Percentiles rank a stretch among this genome's conserved stretches.
These are phyloP conservation scores for Drosophila pruinosa DNA, from an alignment of 1,140 invertebrate species.

Conservation along the genomic window DNA sequence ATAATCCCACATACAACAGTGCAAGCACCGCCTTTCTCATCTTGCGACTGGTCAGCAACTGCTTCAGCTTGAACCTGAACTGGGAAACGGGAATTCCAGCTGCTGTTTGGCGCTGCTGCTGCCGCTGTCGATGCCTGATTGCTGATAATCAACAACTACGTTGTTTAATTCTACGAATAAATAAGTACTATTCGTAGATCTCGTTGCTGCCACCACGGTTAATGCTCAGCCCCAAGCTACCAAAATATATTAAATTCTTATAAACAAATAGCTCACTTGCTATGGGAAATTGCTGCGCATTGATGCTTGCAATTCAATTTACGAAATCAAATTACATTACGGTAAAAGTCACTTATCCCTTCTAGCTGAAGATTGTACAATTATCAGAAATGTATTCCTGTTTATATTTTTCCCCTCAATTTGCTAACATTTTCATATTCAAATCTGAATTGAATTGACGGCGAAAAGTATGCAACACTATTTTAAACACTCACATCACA, in stretches of 20 bases:
- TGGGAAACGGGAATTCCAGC: neutral
- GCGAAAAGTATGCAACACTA: slow-evolving; percentile 5
- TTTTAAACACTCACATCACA: neutral
- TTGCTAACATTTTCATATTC: no score
- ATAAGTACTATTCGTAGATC: neutral
- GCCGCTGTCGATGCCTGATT: neutral
- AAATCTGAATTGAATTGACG: no score
- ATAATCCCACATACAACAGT: slow-evolving; percentile 36
- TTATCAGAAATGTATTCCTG: no score
- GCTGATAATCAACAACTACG: slow-evolving; percentile 38
- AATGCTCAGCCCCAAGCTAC: neutral
- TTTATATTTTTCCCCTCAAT: no score
- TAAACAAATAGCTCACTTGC: no score
- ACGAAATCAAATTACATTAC: no score
- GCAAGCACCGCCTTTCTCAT: slow-evolving; percentile 51
- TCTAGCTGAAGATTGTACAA: no score
- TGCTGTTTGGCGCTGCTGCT: neutral
- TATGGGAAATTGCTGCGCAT: neutral
- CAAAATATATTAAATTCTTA: neutral
- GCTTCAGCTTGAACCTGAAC: slow-evolving; percentile 21
- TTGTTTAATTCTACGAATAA: slow-evolving; percentile 6
- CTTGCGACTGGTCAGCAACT: slow-evolving; percentile 34
- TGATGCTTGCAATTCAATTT: neutral
- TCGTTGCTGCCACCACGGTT: neutral
- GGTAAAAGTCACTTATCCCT: no score